These are phyloP conservation scores for Ramphastos sulfuratus DNA, from an alignment of 2,113 vertebrate genomes.

Conservation along the genomic window DNA sequence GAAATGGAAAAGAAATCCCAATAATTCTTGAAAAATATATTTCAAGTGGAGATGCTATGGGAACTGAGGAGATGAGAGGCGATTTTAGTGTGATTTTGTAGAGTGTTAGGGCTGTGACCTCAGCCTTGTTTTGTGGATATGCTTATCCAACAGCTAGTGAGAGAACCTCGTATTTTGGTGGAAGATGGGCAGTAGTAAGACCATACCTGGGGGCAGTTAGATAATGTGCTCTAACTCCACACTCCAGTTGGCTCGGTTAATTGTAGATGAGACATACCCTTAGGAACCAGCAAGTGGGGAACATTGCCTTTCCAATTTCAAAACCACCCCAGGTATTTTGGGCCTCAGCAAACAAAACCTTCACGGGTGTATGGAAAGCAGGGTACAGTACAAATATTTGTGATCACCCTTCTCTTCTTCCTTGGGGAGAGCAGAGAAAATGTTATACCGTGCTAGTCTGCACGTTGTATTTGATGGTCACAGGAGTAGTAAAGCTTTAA, in stretches of 20 bases:
- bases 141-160: not conserved
- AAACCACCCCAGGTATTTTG: not conserved
- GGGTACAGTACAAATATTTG: not conserved
- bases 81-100: not conserved
- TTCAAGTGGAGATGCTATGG: not conserved
- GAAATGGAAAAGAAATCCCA: not conserved
- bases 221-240: not conserved
- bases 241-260: not conserved
- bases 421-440: not conserved
- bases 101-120: not conserved
- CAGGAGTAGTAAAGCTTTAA: not conserved
- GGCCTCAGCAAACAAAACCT: not conserved
- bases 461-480: not conserved
- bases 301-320: not conserved
- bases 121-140: not conserved
- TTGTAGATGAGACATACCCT: constrained; percentile 12
- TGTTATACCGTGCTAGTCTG: not conserved
- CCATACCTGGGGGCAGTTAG: not conserved
- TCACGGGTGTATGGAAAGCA: not conserved
- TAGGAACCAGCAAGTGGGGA: constrained; percentile 14
- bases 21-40: not conserved
- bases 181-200: not conserved
- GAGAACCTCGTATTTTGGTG: not conserved
- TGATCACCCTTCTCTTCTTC: not conserved
- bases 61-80: not conserved